Base-by-base conservation (phyloP, 2,888 invertebrate genomes). In the Fragum whitleyi region DNA sequence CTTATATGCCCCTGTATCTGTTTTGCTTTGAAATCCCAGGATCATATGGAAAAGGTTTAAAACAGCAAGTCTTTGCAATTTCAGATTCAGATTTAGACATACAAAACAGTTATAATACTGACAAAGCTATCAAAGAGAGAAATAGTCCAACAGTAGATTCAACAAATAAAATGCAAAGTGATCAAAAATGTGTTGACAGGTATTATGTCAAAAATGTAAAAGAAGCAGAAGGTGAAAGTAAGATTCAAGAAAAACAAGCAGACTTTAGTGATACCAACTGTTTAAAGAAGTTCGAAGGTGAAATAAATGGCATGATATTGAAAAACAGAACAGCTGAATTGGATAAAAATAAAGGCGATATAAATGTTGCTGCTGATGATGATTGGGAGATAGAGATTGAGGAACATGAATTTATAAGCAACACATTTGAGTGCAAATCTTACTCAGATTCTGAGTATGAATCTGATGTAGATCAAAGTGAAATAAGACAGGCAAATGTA, bases 321-420 rank as follows among this genome's bases (percentile, higher is more conserved):
- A 14, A 7, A 28, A n/a, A 32, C 11, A 19, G 19, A 28, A 32
- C 28, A 29, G 19, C 26, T 61, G 61, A 32, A 61, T 26, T 32
- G 3, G 61, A 61, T 23, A 9, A 61, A 32, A 9, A 32, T n/a
- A 3, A 32, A 19, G 57, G 21, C 36, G n/a, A 32, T 53, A 21
- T 32, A 16, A 19, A n/a, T n/a, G 11, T n/a, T 39, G 26, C 1
- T 42, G 28, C 42, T 72, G 59, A 42, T 28, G 59, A 59, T 9
- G 59, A 59, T 72, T 57, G 29, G 21, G 72, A 72, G 21, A 42
- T 42, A 72, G 69, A 69, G 21, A 72, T 72, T 11, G 47, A 72
- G 23, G 57, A 59, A 0, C 57, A 72, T 26, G 72, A 72, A 42
- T 57, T 72, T 39, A 6, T 72, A 0, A 39, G 59, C 14, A 26